These are phyloP conservation scores for Mystacornis crossleyi DNA, from an alignment of 2,113 vertebrate species.

Conservation along the genomic window DNA sequence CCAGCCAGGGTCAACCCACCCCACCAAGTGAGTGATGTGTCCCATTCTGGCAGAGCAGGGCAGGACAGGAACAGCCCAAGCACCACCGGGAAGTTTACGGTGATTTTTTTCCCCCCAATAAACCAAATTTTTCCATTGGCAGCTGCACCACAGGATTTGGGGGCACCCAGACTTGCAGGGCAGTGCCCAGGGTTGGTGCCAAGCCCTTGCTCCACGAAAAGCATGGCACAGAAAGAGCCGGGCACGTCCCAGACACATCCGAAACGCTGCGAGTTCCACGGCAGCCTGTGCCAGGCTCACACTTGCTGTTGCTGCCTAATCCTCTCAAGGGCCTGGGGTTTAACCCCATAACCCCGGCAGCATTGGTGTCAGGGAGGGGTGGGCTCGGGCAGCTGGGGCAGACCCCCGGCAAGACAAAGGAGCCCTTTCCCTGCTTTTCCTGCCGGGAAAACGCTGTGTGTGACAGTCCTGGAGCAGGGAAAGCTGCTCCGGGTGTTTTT, in stretches of 20 bases:
- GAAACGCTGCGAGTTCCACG: fast-evolving
- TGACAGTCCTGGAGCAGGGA: background rate
- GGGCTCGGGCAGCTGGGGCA: background rate
- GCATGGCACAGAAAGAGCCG: background rate
- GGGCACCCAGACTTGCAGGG: background rate
- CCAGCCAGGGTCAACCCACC: background rate
- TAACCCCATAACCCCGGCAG: background rate
- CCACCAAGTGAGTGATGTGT: background rate
- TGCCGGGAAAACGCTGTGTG: fast-evolving
- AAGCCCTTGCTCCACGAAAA: background rate
- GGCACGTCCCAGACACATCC: background rate
- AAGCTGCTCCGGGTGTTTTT: background rate
- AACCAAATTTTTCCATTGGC: background rate
- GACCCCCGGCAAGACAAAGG: background rate
- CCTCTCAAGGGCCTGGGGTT: background rate
- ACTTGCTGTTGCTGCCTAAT: background rate
- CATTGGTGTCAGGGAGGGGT: background rate
- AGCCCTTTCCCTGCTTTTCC: background rate
- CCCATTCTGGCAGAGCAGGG: background rate
- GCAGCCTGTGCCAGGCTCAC: background rate
- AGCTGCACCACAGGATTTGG: background rate
- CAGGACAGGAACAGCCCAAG: background rate
- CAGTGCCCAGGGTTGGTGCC: background rate
- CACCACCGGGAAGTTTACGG: fast-evolving
- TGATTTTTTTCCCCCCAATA: background rate